phyloP scores from a whole-genome alignment of 2,888 invertebrate species.

The Blera fallax region DNA sequence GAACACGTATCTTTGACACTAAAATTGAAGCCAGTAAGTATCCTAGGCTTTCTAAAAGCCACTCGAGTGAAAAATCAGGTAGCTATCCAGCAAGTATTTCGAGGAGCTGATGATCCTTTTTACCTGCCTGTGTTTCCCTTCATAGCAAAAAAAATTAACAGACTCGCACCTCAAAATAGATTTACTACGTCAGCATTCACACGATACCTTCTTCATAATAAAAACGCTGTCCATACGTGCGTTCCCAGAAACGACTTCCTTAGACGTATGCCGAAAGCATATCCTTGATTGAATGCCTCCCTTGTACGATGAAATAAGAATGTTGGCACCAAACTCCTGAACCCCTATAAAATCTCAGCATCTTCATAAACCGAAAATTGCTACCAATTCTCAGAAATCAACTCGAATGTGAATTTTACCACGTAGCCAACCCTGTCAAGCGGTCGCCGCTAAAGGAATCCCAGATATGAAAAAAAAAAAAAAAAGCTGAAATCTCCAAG shows the following conservation, averaged over 20 bases:
- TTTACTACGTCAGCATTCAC: no score
- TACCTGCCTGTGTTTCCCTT: no score
- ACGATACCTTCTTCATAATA: not conserved
- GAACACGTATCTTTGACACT: no score
- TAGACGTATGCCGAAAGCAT: not conserved
- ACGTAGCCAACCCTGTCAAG: not conserved
- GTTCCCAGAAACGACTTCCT: not conserved
- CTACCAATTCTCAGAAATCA: conserved; percentile 31
- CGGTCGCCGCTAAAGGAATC: not conserved
- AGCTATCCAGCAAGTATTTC: no score
- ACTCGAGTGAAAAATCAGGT: no score
- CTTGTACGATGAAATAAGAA: not conserved
- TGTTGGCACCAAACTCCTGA: not conserved
- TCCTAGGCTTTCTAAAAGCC: no score
- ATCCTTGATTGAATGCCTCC: not conserved
- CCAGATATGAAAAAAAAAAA: not conserved
- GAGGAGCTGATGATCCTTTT: no score
- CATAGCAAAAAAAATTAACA: no score
- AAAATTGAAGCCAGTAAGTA: no score
- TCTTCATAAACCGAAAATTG: conserved; percentile 32
- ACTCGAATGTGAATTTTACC: not conserved
- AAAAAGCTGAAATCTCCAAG: not conserved
- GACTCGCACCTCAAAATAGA: no score
- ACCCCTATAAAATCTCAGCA: conserved; percentile 20
- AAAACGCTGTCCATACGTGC: not conserved